Evolutionary conservation across 2,888 invertebrate genomes (phyloP).

Genomic region (Aplocera efformata): DNA sequence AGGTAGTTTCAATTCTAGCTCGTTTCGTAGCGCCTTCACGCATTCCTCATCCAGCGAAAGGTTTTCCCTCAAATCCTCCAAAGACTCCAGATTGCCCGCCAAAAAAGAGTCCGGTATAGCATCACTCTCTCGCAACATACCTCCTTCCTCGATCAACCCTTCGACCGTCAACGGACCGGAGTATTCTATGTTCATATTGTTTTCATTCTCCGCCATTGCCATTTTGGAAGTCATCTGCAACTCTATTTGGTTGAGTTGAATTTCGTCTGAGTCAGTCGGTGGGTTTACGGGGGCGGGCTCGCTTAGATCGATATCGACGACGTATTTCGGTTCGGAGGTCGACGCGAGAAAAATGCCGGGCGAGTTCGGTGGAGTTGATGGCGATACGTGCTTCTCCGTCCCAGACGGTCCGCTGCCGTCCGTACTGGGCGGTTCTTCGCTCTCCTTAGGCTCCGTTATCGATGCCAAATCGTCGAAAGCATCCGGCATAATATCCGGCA

Average conservation of each 20-base stretch:
- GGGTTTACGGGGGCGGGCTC: slow-evolving; percentile 34
- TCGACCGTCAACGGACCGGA: slow-evolving; percentile 66
- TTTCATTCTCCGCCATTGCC: slow-evolving; percentile 77
- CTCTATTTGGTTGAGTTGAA: slow-evolving; percentile 68
- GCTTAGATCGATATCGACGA: slow-evolving; percentile 60
- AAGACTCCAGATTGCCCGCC: slow-evolving; percentile 74
- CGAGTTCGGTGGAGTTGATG: slow-evolving; percentile 69
- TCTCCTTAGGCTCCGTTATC: slow-evolving; percentile 47
- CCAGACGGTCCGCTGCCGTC: slow-evolving; percentile 50
- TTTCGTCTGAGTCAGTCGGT: slow-evolving; percentile 40
- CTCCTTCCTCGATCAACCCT: slow-evolving; percentile 49
- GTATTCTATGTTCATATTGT: slow-evolving; percentile 75
- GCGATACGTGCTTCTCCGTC: slow-evolving; percentile 61
- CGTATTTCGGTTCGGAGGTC: slow-evolving; percentile 60
- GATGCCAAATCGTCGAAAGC: slow-evolving; percentile 56
- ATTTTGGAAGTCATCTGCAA: slow-evolving; percentile 69
- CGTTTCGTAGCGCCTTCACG: slow-evolving; percentile 85
- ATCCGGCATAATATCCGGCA: slow-evolving; percentile 62
- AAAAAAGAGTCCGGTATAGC: slow-evolving; percentile 54
- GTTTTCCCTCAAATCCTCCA: slow-evolving; percentile 77
- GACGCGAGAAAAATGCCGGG: slow-evolving; percentile 64
- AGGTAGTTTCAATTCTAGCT: slow-evolving; percentile 85
- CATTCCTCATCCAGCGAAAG: slow-evolving; percentile 85
- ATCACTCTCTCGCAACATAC: slow-evolving; percentile 45
- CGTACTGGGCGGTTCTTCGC: slow-evolving; percentile 37